phyloP scores from a whole-genome alignment of 2,113 vertebrate genomes.

The Ginglymostoma cirratum region DNA sequence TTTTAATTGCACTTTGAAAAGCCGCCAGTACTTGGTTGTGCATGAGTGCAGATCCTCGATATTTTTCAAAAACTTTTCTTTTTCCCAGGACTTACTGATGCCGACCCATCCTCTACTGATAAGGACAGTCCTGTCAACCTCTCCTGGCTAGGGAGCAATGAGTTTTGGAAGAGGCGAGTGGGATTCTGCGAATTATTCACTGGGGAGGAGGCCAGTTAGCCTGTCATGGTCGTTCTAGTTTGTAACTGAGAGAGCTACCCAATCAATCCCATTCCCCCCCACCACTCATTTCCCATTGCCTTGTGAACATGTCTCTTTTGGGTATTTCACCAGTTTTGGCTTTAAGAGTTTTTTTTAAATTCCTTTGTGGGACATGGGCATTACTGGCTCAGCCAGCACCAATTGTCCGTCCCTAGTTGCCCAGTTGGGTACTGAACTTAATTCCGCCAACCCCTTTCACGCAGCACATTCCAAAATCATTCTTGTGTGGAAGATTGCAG shows the following conservation, averaged over 20 bases:
- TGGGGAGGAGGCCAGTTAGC: neutral
- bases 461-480: neutral
- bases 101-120: neutral
- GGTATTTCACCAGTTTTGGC: neutral
- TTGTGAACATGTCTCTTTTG: neutral
- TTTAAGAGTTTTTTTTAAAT: neutral
- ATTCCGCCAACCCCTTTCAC: neutral
- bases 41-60: neutral
- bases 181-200: neutral
- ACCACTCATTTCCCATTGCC: neutral
- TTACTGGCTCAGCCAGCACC: no score
- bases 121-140: neutral
- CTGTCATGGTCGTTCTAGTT: neutral
- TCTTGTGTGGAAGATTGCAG: neutral
- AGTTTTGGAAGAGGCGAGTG: neutral
- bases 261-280: neutral
- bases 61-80: neutral
- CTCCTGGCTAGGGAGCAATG: neutral
- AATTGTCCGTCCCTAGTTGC: no score
- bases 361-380: no score
- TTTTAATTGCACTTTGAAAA: constrained; percentile 54
- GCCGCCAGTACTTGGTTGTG: neutral
- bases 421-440: neutral
- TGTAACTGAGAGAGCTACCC: neutral
- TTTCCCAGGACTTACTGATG: neutral